Evolutionary conservation across 2,797 vertebrate genomes (phyloP).

Genomic region (Mormyrus hasselquistii): DNA sequence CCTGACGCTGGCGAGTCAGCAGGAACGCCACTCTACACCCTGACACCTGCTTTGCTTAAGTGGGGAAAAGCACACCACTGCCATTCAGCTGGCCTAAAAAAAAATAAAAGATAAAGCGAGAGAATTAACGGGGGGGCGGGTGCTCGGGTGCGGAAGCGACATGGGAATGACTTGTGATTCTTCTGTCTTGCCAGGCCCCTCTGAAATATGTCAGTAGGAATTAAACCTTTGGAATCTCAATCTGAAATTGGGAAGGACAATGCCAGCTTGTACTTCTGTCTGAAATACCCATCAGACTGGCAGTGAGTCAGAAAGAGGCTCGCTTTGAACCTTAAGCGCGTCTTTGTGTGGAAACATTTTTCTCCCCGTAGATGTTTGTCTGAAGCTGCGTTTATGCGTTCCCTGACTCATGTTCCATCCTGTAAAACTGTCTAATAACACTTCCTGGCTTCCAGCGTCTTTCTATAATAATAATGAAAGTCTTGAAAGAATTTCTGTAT

Average conservation of each 20-base stretch:
- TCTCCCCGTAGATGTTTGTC: not conserved
- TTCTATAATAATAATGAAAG: not conserved
- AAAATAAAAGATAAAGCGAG: not conserved
- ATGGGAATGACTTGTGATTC: not conserved
- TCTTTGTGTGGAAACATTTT: not conserved
- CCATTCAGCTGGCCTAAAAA: not conserved
- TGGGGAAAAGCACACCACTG: not conserved
- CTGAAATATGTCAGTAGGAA: constrained; percentile 9
- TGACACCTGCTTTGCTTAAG: not conserved
- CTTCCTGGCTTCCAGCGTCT: not conserved
- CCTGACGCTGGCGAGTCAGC: not conserved
- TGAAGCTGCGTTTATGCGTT: not conserved
- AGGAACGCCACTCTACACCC: not conserved
- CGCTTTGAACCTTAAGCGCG: not conserved
- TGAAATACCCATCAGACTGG: not conserved
- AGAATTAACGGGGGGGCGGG: not conserved
- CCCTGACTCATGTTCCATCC: not conserved
- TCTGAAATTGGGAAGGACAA: not conserved
- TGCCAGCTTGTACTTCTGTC: not conserved
- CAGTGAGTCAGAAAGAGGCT: not conserved
- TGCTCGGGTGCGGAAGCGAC: not conserved
- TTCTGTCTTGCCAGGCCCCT: not conserved
- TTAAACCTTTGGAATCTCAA: not conserved
- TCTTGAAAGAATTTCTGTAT: not conserved
- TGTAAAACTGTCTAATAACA: not conserved